Base-by-base conservation (phyloP, 1,140 invertebrate genomes). In the Drosophila pseudoobscura region DNA sequence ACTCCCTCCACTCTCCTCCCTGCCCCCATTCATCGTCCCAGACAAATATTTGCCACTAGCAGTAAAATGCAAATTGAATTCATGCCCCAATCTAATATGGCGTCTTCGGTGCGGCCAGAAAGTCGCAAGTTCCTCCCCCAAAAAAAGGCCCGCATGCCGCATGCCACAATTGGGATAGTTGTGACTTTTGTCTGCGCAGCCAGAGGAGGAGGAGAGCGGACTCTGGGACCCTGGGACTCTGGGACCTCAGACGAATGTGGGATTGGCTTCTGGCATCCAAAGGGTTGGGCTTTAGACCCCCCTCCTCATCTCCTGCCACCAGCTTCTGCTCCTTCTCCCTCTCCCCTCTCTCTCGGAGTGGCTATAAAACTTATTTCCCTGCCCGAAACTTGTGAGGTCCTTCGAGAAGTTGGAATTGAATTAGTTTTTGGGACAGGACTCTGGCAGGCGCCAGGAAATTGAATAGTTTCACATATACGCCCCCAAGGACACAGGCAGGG, bases 51-150 rank as follows among this genome's bases (percentile, higher is more conserved):
- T 87, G 80, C 77, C 75, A 85, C 78, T 78, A 75, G 74, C 70
- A 78, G 68, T 64, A 82, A 87, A 82, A 87, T 87, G 83, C 82
- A 87, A 87, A 87, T 87, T 87, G 74, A 87, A 87, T 88, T 64
- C 58, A 53, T 39, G 35, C 11, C 11, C 35, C 35, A 39, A 60
- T 78, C 71, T 77, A 89, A 85, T 41, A 89, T 89, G 84, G 84
- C 84, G 84, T 89, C 85, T 89, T 83, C 62, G 70, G 77, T 73
- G 66, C 54, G 82, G 78, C 75, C 82, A 80, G 57, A 80, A 85
- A 85, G 80, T 87, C 77, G 80, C 49, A 64, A 47, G 15, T 24
- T 58, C 54, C 31, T 44, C 15, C 1, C 13, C 47, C 20, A 20
- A 20, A 63, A 20, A 63, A 43, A 69, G 66, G 20, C 2, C 20